Evolutionary conservation across 2,113 vertebrate genomes (phyloP).

Genomic region (Passer montanus): DNA sequence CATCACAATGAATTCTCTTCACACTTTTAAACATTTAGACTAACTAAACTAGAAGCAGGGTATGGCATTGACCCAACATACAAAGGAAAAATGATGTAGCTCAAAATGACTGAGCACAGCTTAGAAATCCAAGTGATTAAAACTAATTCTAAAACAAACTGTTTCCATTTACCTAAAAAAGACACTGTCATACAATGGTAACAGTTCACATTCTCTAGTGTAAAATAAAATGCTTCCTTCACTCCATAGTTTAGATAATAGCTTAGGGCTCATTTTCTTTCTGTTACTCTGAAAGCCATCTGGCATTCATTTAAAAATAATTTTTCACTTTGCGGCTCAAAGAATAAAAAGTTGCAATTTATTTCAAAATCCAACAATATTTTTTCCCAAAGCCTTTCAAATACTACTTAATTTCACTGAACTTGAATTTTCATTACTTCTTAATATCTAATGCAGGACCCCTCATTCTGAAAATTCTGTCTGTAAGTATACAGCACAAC

Average conservation of each 20-base stretch:
- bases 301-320: constrained; percentile 50
- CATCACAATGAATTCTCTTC: neutral
- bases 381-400: constrained; percentile 13
- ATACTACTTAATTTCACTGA: neutral
- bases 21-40: neutral
- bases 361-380: constrained; percentile 5
- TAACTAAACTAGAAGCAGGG: neutral
- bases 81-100: neutral
- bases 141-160: constrained; percentile 49
- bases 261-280: constrained; percentile 29
- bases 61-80: neutral
- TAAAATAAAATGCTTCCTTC: constrained; percentile 47
- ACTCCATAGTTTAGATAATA: constrained; percentile 13
- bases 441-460: neutral
- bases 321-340: constrained; percentile 5
- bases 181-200: neutral
- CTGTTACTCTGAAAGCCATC: constrained; percentile 37
- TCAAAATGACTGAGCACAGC: neutral
- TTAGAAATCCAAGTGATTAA: constrained; percentile 16
- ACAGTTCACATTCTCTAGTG: constrained; percentile 2
- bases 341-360: constrained; percentile 24
- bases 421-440: neutral
- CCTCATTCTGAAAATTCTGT: neutral
- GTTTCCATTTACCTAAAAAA: neutral
- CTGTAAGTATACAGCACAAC: neutral